Evolutionary conservation across 1,140 invertebrate species (phyloP), one percentile per base, ranked within the genome.

Genomic region (Eumaeus atala): DNA sequence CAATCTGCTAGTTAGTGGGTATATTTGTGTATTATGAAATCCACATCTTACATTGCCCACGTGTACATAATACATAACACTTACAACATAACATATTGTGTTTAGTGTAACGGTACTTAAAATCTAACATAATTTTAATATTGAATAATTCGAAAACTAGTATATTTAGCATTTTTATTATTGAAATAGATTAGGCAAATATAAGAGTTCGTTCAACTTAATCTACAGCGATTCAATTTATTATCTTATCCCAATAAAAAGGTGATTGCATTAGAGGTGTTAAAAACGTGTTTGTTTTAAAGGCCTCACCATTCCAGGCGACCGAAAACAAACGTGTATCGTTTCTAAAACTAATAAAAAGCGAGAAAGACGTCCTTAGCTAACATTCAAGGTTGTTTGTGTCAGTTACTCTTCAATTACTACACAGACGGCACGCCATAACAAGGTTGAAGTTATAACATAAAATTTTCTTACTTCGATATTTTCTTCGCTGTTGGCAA

Each of bases 401-500:
- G 21, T 28, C 21, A 28, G 21, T 28, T 28, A 28, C 21, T 28
- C 21, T 6, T 57, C 59, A 64, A 42, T 51, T 60, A 59, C 48
- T 53, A 49, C 40, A 60, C 58, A 62, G 62, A 61, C 59, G 56
- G 57, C 17, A 54, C 51, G 28, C 36, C 44, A 55, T 14, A 40
- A 60, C 37, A 54, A 40, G 51, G 50, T 52, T 56, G 38, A 51
- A 58, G 47, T 51, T 47, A 33, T 28, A 51, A 40, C 48, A 56
- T 35, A 40, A 44, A 44, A 9, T 9, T 6, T 34, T 42, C 58
- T 72, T 76, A 88, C 87, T 72, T 85, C 71, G 48, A 88, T 72
- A 48, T 77, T 74, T 9, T 74, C 67, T 59, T 87, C 80, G 52
- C 72, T 77, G 28, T 89, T 81, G 9, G 84, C 78, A 3, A 88